Evolutionary conservation across 1,140 invertebrate genomes (phyloP).

Genomic region (Polyergus mexicanus): DNA sequence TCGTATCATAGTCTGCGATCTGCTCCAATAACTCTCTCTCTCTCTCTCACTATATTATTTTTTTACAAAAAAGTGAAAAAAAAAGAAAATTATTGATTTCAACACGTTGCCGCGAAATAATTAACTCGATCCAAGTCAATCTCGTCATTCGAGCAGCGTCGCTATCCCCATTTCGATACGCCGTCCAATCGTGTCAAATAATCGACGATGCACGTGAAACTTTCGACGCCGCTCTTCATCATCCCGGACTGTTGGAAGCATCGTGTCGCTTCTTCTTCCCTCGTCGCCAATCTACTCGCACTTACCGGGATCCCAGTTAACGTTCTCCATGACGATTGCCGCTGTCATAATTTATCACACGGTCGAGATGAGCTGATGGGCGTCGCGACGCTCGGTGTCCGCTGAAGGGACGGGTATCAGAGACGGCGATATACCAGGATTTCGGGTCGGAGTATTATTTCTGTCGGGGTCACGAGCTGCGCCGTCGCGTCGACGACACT

Average conservation of each 20-base stretch:
- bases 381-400: constrained; percentile 33
- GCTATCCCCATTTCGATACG: background rate
- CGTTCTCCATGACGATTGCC: constrained; percentile 88
- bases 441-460: constrained; percentile 81
- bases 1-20: constrained; percentile 26
- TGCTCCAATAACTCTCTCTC: constrained; percentile 6
- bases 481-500: constrained; percentile 59
- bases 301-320: constrained; percentile 90
- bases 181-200: background rate
- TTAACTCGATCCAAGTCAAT: background rate
- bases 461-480: constrained; percentile 68
- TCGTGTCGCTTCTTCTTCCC: background rate
- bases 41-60: too few species aligned
- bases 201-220: constrained; percentile 5
- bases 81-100: background rate
- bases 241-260: too few species aligned
- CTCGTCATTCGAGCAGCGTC: background rate
- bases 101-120: background rate
- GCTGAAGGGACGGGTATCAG: constrained; percentile 53
- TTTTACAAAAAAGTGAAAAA: background rate
- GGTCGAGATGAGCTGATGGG: background rate
- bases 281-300: background rate
- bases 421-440: constrained; percentile 73
- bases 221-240: background rate
- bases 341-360: constrained; percentile 86